A percentile compares a stretch with the other conserved stretches of the same genome.
Evolutionary conservation across 2,797 vertebrate species (phyloP).

Genomic region (Presbytis comata): DNA sequence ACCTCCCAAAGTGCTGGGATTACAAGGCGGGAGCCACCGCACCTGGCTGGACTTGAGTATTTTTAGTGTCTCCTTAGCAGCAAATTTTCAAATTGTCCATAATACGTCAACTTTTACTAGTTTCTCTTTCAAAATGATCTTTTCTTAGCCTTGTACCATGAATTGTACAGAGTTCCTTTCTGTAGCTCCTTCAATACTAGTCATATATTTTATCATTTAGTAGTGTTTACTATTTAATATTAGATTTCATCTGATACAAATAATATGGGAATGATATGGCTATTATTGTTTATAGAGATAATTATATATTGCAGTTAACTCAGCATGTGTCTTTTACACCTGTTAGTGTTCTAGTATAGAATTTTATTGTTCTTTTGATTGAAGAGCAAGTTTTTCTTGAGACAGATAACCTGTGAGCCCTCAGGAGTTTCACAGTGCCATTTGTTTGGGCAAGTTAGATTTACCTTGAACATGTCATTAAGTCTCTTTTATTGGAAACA

Average conservation of each 20-base stretch:
- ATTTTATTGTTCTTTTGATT: background rate
- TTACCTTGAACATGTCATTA: background rate
- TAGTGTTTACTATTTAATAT: background rate
- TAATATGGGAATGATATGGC: background rate
- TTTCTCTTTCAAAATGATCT: background rate
- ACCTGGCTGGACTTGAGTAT: background rate
- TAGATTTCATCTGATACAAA: background rate
- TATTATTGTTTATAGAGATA: background rate
- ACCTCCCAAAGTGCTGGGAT: too few relatives aligned
- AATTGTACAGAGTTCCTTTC: background rate
- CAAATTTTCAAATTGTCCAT: background rate
- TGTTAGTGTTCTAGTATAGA: background rate
- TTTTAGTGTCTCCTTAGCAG: background rate
- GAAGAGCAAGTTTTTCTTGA: background rate
- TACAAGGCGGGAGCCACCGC: too few relatives aligned
- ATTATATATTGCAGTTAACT: background rate
- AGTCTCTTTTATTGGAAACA: slow-evolving; percentile 4
- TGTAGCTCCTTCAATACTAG: background rate
- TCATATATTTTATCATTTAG: background rate
- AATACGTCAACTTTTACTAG: background rate
- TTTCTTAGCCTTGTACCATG: background rate
- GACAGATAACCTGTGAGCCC: background rate
- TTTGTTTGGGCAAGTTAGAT: background rate
- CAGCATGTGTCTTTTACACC: background rate
- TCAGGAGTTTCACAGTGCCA: background rate